Evolutionary conservation across 2,113 vertebrate genomes (phyloP).

Genomic region (Sprattus sprattus): DNA sequence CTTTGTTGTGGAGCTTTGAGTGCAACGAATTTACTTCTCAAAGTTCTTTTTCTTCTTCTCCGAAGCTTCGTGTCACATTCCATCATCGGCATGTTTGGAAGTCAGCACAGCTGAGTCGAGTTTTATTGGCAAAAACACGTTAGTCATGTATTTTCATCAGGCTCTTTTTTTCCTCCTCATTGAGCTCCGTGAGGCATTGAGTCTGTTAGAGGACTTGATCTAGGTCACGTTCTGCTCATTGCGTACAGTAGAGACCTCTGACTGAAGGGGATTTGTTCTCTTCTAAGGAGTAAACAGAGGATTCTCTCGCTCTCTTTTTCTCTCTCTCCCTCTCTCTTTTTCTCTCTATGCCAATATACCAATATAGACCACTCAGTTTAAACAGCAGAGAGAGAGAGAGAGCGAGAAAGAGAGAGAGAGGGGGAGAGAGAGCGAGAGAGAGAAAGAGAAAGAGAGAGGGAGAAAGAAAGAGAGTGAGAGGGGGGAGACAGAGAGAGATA

Average conservation of each 20-base stretch:
- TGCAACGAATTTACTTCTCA: not conserved
- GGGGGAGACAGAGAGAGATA: not conserved
- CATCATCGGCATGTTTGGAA: not conserved
- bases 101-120: not conserved
- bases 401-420: not conserved
- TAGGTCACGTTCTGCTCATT: not conserved
- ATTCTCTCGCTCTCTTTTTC: not conserved
- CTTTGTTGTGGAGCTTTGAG: not conserved
- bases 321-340: not conserved
- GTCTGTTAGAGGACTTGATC: not conserved
- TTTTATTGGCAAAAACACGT: constrained; percentile 1
- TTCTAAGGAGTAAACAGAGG: not conserved
- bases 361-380: not conserved
- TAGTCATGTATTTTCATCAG: not conserved
- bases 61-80: not conserved
- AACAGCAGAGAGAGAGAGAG: not conserved
- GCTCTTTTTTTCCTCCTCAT: not conserved
- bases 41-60: not conserved
- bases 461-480: not conserved
- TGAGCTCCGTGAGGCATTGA: not conserved
- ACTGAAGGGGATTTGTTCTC: not conserved
- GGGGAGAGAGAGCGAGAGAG: not conserved
- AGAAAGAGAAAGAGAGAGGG: not conserved
- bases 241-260: not conserved
- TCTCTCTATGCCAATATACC: not conserved